phyloP scores from a whole-genome alignment of 2,113 vertebrate genomes.

The Lophochroa leadbeateri region DNA sequence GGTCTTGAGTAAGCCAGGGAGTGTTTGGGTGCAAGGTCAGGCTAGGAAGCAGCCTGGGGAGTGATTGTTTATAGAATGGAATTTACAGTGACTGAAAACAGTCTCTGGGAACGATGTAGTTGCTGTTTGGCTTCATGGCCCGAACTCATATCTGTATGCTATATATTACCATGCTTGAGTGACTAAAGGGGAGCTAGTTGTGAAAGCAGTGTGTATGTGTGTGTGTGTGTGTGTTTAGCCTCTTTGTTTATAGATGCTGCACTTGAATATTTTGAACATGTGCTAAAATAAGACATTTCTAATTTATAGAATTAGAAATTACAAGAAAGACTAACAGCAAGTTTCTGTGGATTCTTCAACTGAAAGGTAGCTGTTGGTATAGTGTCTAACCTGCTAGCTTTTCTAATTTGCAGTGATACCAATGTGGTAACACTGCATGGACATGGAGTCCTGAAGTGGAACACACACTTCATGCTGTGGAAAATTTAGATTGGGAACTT shows the following conservation, averaged over 20 bases:
- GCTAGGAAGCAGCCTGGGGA: background rate
- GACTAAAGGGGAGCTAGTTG: background rate
- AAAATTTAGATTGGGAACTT: background rate
- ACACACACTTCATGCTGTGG: background rate
- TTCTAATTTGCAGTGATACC: background rate
- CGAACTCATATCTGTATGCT: background rate
- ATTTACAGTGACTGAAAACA: background rate
- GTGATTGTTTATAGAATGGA: background rate
- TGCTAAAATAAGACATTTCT: background rate
- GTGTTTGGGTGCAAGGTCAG: background rate
- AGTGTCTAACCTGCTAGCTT: background rate
- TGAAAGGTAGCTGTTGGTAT: background rate
- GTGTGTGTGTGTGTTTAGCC: background rate
- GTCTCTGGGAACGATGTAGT: background rate
- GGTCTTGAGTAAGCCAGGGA: background rate
- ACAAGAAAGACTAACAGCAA: background rate
- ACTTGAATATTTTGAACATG: background rate
- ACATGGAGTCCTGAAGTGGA: background rate
- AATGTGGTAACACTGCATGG: background rate
- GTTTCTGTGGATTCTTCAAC: background rate
- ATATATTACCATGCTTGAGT: background rate
- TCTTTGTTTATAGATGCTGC: background rate
- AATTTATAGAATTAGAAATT: background rate
- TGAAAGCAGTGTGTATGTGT: background rate
- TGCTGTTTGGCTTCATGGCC: background rate